Conservation (phyloP, 2,113 vertebrate genomes). For the Percina caprodes region DNA sequence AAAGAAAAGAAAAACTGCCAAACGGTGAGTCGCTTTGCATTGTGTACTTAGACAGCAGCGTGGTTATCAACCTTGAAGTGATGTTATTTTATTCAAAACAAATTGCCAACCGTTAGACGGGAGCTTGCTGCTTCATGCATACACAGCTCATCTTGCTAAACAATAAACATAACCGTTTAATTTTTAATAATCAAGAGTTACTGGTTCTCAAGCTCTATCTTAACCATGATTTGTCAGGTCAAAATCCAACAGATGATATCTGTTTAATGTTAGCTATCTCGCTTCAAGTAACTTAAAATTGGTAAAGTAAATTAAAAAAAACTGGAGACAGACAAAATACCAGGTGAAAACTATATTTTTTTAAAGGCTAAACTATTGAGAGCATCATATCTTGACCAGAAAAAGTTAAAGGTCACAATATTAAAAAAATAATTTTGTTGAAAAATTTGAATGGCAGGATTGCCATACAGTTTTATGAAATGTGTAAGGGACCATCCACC, state of each 20-base stretch:
- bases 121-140: neutral
- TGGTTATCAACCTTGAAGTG: conserved; percentile 43
- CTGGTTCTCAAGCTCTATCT: neutral
- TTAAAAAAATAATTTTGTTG: neutral
- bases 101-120: neutral
- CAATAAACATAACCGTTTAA: conserved; percentile 29
- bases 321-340: neutral
- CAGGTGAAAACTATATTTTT: neutral
- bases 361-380: neutral
- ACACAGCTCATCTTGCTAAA: conserved; percentile 5
- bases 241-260: neutral
- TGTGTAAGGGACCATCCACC: neutral
- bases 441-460: neutral
- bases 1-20: neutral
- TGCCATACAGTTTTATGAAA: neutral
- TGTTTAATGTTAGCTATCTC: neutral
- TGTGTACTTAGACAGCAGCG: conserved; percentile 22
- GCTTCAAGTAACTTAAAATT: neutral
- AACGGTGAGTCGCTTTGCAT: conserved; percentile 35
- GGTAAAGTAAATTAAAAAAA: neutral
- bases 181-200: too few species aligned
- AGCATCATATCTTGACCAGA: neutral
- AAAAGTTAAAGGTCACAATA: neutral
- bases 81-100: conserved; percentile 52
- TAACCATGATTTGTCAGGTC: neutral